Base-by-base conservation (phyloP, 2,113 vertebrate genomes). In the Melozone crissalis region DNA sequence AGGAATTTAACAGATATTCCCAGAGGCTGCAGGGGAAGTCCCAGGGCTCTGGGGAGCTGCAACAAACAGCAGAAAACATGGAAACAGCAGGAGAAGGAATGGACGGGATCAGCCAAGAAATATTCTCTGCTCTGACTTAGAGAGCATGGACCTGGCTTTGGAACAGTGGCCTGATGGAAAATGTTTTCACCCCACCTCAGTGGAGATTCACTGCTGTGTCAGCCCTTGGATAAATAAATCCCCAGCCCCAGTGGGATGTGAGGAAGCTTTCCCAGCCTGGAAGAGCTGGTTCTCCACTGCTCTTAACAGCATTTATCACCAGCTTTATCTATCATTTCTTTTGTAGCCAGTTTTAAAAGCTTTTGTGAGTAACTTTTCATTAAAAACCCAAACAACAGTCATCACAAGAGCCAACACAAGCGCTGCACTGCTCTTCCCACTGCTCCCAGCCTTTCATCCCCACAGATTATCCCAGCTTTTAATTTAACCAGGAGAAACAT, bases 341-440 rank as follows among this genome's bases (percentile, higher is more conserved):
- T 39, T 37, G 57, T 15, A 33, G 5, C 69, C 57, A 18, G 13
- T 26, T 78, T 65, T 7, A 91, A 82, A 91, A 87, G 89, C 74
- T 91, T 93, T 66, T 73, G 49, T 51, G 93, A 91, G 67, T 76
- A 87, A 86, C 31, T 81, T 91, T 51, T 93, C 90, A 89, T 90
- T 84, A 75, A 52, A 86, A 78, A 61, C 66, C 93, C 61, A 90
- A 47, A 41, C 43, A 10, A 4, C 2, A 88, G 39, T 7, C 88
- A 82, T 16, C 74, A 39, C 79, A 87, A 8, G 3, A 39, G 47
- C 73, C 15, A 33, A 12, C 37, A 10, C 47, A 18, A 37, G 74
- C 20, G 6, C 35, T 4, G 8, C 2, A 5, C 61, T 68, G 72
- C 82, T 59, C 58, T 59, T 35, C 52, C 85, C 78, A 63, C 57